Evolutionary conservation across 1,140 invertebrate genomes (phyloP), one percentile per base, ranked within the genome.

Genomic region (Sminthurinus signatus): DNA sequence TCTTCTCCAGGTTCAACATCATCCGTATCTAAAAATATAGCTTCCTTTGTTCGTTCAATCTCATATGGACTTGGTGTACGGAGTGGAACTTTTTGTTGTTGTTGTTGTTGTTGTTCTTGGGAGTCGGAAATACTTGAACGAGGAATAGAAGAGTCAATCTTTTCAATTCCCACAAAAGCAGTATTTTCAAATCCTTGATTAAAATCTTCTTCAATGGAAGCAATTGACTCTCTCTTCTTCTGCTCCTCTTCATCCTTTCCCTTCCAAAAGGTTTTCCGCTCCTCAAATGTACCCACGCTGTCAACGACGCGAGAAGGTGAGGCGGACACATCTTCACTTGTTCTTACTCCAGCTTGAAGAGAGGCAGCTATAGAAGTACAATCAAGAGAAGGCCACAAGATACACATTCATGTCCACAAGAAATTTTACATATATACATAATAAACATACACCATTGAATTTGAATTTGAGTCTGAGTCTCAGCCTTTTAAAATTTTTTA

Each of bases 81-180:
- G 21, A 58, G 63, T n/a, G 61, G 61, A 15, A 29, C 1, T 25
- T 19, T 15, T 4, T 32, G 29, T 28, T 28, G 8, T 57, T 25
- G 8, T 48, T 48, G 5, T n/a, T 5, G 8, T n/a, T n/a, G n/a
- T n/a, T n/a, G n/a, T 32, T 54, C 51, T 19, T 54, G 46, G 4
- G 50, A 28, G 25, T 29, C 50, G 4, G 50, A 52, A 15, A 25
- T 25, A 52, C 50, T 52, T 52, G 25, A 28, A 12, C 23, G 50
- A 4, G 50, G 25, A 27, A 1, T 10, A 15, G 1, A 60, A 8
- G 63, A 44, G 58, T 75, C 75, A 67, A 75, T 75, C 43, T 67
- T 67, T 59, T 81, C 79, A n/a, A 76, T 77, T 21, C 77, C 79
- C 31, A 73, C 75, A 73, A 81, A 80, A 10, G 74, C 77, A 60